phyloP scores from a whole-genome alignment of 1,140 invertebrate genomes.

The Orius laevigatus region DNA sequence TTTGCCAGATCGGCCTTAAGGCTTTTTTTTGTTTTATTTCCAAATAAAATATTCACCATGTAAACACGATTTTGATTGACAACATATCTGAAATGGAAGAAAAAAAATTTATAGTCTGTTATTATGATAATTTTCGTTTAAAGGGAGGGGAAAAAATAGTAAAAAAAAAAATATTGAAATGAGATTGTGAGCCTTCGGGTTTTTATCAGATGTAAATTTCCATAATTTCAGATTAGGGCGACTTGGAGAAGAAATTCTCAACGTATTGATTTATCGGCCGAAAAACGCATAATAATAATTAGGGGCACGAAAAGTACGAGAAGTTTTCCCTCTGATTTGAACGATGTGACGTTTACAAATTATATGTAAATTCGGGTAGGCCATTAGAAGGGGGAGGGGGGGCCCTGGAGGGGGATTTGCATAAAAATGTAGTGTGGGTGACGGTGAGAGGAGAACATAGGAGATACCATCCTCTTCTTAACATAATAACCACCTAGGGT shows the following conservation, averaged over 20 bases:
- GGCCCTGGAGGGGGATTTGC: not conserved
- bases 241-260: not conserved
- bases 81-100: too few relatives aligned
- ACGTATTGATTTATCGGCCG: conserved; percentile 1
- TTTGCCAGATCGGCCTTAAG: too few relatives aligned
- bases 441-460: not conserved
- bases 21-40: too few relatives aligned
- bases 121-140: conserved; percentile 2
- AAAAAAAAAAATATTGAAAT: not conserved
- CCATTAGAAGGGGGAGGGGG: not conserved
- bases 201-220: not conserved
- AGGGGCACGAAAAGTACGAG: not conserved
- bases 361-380: conserved; percentile 1
- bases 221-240: conserved; percentile 3
- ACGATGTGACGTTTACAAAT: not conserved
- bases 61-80: too few relatives aligned
- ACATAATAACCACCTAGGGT: too few relatives aligned
- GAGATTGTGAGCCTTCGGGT: not conserved
- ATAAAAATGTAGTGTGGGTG: conserved; percentile 2
- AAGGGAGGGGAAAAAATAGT: not conserved
- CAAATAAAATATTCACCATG: too few relatives aligned
- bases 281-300: not conserved
- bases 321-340: not conserved
- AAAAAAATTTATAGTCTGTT: not conserved
- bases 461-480: not conserved